A percentile compares a stretch with the other conserved stretches of the same genome.
Conservation (phyloP, 2,888 invertebrate species). For the Capitulum mitella region DNA sequence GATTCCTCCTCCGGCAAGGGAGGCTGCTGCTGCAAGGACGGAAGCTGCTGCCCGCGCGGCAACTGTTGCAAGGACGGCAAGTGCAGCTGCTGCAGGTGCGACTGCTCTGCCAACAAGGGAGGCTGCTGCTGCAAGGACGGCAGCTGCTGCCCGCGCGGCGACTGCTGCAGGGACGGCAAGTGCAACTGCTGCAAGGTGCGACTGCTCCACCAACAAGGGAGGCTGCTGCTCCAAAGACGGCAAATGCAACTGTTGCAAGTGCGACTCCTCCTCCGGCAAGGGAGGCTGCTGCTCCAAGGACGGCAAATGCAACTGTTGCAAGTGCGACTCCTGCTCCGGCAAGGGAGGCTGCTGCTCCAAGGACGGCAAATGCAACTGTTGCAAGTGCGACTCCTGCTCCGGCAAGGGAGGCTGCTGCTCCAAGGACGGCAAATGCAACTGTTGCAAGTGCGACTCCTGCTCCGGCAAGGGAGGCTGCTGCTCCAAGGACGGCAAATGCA, state of each 20-base stretch:
- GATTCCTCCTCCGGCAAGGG: too few species aligned
- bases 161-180: too few species aligned
- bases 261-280: too few species aligned
- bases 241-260: neutral
- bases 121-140: slow-evolving; percentile 5
- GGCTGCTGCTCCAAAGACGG: neutral
- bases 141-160: too few species aligned
- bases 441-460: neutral
- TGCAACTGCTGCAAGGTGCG: too few species aligned
- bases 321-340: neutral
- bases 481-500: neutral
- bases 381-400: neutral
- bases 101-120: neutral
- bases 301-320: neutral
- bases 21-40: neutral
- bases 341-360: neutral
- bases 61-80: neutral
- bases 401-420: neutral
- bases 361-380: neutral
- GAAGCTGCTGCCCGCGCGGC: neutral
- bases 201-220: too few species aligned
- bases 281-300: neutral
- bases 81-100: neutral
- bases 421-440: neutral
- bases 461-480: too few species aligned